These are phyloP conservation scores for Chaetorhynchus papuensis DNA, from an alignment of 2,113 vertebrate genomes.

Conservation along the genomic window DNA sequence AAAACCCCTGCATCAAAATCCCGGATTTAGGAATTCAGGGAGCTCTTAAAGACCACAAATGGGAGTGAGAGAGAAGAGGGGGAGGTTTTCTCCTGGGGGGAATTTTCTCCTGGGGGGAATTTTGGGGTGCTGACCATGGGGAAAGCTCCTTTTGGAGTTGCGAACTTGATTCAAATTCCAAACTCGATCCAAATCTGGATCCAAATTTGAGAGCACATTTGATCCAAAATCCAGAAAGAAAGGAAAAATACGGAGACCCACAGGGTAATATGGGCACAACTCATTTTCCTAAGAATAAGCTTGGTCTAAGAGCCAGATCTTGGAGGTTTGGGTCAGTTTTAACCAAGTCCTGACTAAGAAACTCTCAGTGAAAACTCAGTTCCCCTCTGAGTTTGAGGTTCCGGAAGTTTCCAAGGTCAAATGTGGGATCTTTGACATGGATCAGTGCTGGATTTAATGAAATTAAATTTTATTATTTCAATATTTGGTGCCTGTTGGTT, in stretches of 20 bases:
- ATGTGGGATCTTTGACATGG: background rate
- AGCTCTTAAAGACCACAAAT: background rate
- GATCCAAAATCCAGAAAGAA: background rate
- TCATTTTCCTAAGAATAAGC: background rate
- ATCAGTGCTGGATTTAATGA: background rate
- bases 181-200: too few relatives aligned
- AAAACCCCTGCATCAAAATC: background rate
- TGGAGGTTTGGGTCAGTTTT: background rate
- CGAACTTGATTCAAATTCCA: background rate
- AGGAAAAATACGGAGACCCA: background rate
- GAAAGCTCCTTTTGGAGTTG: background rate
- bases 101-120: background rate
- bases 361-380: background rate
- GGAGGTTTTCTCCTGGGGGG: background rate
- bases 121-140: background rate
- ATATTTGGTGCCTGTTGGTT: accelerated
- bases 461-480: accelerated
- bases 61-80: too few relatives aligned
- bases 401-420: background rate
- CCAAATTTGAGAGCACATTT: background rate
- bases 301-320: background rate
- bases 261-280: too few relatives aligned
- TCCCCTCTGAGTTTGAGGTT: background rate
- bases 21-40: accelerated
- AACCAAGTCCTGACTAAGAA: background rate